A percentile compares a stretch with the other conserved stretches of the same genome.
Conservation (phyloP, 2,797 vertebrate species). For the Crypturellus tataupa region DNA sequence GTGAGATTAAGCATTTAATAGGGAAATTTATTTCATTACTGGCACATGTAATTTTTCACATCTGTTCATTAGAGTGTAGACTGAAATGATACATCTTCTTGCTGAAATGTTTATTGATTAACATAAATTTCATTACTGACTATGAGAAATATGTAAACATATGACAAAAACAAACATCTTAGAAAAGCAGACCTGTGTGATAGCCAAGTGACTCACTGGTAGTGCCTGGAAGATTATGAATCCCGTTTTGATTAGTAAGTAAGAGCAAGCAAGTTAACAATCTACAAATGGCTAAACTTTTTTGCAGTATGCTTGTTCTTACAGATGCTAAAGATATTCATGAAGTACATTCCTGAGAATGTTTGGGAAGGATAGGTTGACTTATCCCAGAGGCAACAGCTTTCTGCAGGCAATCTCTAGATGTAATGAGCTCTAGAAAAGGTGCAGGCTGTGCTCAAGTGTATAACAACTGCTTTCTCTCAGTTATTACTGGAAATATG, state of each 20-base stretch:
- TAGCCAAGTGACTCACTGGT: conserved; percentile 22
- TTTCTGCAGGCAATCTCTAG: background rate
- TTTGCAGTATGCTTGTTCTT: background rate
- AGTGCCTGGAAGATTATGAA: background rate
- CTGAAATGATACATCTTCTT: background rate
- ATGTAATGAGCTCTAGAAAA: background rate
- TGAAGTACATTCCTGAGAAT: background rate
- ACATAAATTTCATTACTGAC: background rate
- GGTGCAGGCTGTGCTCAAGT: background rate
- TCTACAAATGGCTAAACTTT: background rate
- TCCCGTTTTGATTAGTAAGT: background rate
- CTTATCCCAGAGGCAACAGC: background rate
- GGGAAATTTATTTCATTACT: conserved; percentile 28
- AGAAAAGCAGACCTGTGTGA: background rate
- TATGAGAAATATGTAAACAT: background rate
- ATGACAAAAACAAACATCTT: background rate
- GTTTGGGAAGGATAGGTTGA: background rate
- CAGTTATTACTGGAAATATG: background rate
- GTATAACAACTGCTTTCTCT: background rate
- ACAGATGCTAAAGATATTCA: background rate
- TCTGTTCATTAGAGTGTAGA: background rate
- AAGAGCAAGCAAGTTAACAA: background rate
- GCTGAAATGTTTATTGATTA: background rate
- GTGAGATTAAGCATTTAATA: conserved; percentile 31
- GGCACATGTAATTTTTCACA: conserved; percentile 13